Evolutionary conservation across 2,113 vertebrate species (phyloP), one percentile per base, ranked within the genome.

Genomic region (Furnarius figulus): DNA sequence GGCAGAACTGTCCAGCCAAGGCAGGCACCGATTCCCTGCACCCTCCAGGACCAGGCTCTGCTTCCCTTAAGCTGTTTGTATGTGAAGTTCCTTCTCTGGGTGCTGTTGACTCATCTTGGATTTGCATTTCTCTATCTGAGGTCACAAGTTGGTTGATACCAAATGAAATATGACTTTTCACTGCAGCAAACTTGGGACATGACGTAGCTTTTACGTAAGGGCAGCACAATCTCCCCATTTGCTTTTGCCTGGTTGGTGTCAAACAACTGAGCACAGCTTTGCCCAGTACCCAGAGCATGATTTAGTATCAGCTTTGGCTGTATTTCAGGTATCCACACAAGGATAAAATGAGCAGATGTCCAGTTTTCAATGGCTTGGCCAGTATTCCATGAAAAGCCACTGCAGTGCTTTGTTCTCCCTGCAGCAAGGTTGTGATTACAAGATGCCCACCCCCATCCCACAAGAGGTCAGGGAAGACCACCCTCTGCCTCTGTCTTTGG

Each of bases 301-400:
- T 27, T 76, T 11, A 35, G 66, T 46, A 10, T 18, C 58, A 61
- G 22, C 14, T 49, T 27, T 90, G 93, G 88, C 81, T 83, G 37
- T 4, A 8, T 63, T 85, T 73, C 81, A 53, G 46, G 52, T 35
- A 72, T 47, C 75, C 42, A 14, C 5, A 5, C 71, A 78, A 56
- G 87, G 56, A 44, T 72, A 24, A 77, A 73, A 80, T 9, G 46
- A 95, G 49, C 94, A 93, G 93, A 85, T 96, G 87, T 81, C 71
- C 63, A 17, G 59, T 90, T 86, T 86, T 47, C 49, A 76, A 65
- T 50, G 56, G 28, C 70, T 85, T 87, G 90, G 70, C 62, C 84
- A 56, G 50, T 7, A 33, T 46, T 87, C 65, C 52, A 3, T 31
- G 80, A 3, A 7, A 52, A 85, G 25, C 44, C 40, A 21, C 9